Base-by-base conservation (phyloP, 2,113 vertebrate genomes). In the Atherinomorus stipes region DNA sequence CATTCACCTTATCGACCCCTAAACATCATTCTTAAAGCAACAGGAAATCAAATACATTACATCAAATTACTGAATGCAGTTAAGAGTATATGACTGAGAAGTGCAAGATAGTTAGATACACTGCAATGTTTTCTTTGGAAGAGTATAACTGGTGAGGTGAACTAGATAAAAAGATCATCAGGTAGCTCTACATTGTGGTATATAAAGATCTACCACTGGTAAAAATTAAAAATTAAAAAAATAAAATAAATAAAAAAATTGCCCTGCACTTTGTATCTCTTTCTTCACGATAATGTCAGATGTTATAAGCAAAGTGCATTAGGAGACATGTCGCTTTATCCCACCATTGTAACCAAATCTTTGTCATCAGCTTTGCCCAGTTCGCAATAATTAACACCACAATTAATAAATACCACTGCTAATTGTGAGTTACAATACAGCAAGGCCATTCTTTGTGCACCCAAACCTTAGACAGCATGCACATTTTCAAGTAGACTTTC, bases 1-100 rank as follows among this genome's bases (percentile, higher is more conserved):
- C 51, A 83, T 12, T 58, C 67, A 74, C 81, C 47, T 49, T 76
- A 63, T 63, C 31, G 31, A 34, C 31, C 4, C 31, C 8, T 1
- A 34, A 34, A 74, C 37, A 25, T 47, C 15, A n/a, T 5, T 71
- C 26, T 62, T 34, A 11, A n/a, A 52, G 31, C 51, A 40, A 57
- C n/a, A n/a, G 50, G 18, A 64, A 5, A 50, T 6, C 26, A 37
- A 74, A 64, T 4, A 26, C 25, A 7, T 44, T 37, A 59, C 26
- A 78, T 74, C 50, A 34, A 47, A 69, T 70, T 45, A 28, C 2
- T 56, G 13, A 67, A 31, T 11, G 37, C 38, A 10, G 70, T 11
- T n/a, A 45, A 42, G 40, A 42, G 40, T 42, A 13, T 15, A 42
- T 42, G 44, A 47, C 16, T 18, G 44, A 47, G 18, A 7, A 7